phyloP scores from a whole-genome alignment of 2,888 invertebrate genomes.

The Andrena chrysosceles region DNA sequence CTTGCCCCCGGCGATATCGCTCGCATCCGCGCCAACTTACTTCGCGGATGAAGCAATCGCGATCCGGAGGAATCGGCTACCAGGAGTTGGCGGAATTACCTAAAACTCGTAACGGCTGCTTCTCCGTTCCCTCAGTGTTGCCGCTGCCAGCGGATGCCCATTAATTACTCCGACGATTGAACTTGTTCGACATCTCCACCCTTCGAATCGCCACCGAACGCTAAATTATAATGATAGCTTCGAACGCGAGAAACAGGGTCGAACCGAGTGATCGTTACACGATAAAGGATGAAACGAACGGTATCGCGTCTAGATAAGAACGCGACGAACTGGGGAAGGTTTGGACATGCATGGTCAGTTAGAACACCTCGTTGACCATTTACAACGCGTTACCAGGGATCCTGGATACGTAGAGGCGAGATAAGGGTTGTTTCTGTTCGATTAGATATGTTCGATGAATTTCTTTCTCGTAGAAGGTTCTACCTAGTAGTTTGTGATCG shows the following conservation, averaged over 20 bases:
- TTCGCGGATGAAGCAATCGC: constrained; percentile 29
- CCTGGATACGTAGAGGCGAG: too few relatives aligned
- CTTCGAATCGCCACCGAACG: not conserved
- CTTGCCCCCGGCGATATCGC: constrained; percentile 41
- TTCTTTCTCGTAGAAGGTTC: too few relatives aligned
- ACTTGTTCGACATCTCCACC: constrained; percentile 5
- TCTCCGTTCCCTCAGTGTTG: constrained; percentile 30
- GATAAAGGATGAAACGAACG: not conserved
- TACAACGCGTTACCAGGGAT: too few relatives aligned
- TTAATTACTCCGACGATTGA: constrained; percentile 25
- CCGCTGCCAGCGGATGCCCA: constrained; percentile 11
- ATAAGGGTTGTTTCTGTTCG: too few relatives aligned
- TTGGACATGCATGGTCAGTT: too few relatives aligned
- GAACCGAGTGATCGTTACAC: not conserved
- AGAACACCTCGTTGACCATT: too few relatives aligned
- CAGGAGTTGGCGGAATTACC: constrained; percentile 46
- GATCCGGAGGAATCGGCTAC: constrained; percentile 39
- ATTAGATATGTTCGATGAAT: too few relatives aligned
- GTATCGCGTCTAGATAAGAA: too few relatives aligned
- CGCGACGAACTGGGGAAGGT: too few relatives aligned
- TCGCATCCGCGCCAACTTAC: constrained; percentile 31
- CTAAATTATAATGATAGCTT: not conserved
- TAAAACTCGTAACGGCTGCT: constrained; percentile 16
- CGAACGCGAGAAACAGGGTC: not conserved
- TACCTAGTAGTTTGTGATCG: not conserved